Evolutionary conservation across 2,888 invertebrate species (phyloP), one percentile per base, ranked within the genome.

Genomic region (Coenonympha arcania): DNA sequence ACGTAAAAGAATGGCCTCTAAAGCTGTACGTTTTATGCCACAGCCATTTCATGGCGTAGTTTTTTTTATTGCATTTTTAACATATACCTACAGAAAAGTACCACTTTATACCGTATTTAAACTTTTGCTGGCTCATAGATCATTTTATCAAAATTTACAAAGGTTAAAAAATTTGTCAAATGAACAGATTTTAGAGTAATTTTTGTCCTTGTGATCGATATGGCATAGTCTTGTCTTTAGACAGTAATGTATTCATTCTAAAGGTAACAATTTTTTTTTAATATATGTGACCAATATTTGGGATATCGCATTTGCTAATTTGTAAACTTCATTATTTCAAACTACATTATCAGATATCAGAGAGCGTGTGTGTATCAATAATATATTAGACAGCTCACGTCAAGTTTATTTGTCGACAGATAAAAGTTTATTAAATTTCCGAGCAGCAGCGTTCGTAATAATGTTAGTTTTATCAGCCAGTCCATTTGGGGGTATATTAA

Each of bases 1-100:
- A 83, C 81, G 71, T 73, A 71, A 76, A 82, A 83, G 84, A 84
- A 84, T 82, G 80, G 82, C 80, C 73, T 73, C 80, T 84, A 79
- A 84, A 82, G 4, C 16, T 9, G 26, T 26, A 40, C 40, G 40
- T 40, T 40, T 40, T 26, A 40, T 26, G 40, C 16, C n/a, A 15
- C 11, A 26, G n/a, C n/a, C 24, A 40, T 9, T 40, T 40, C 26
- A 9, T 40, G 40, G 16, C 40, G 26, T 36, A 36, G 36, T 26
- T 18, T 6, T 37, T 26, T 26, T 40, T 40, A n/a, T n/a, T n/a
- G n/a, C n/a, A 15, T 22, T 11, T 19, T 19, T 19, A 36, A 36
- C 8, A 36, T 2, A 4, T 6, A 33, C 18, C n/a, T n/a, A n/a
- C n/a, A n/a, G n/a, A n/a, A n/a, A 33, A 16, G 16, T 4, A 34